These are phyloP conservation scores for Eupsilia transversa DNA, from an alignment of 2,888 invertebrate species.

Conservation along the genomic window DNA sequence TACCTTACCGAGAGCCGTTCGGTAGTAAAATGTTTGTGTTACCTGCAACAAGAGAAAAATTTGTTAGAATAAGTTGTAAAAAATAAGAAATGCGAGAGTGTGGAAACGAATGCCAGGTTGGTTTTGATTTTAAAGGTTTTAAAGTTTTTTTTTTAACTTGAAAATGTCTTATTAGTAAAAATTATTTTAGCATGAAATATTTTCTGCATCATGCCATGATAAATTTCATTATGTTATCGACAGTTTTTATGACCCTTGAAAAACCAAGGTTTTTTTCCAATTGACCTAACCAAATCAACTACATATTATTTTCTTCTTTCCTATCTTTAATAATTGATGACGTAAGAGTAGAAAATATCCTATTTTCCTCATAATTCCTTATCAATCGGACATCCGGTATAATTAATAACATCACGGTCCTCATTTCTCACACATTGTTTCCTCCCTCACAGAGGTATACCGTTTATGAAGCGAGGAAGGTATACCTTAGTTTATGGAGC, in stretches of 20 bases:
- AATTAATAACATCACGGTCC: constrained; percentile 41
- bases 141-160: no score
- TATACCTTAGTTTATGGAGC: constrained; percentile 18
- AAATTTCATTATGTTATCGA: no score
- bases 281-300: neutral
- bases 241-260: neutral
- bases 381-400: constrained; percentile 38
- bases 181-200: no score
- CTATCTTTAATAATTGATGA: neutral
- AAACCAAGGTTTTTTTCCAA: neutral
- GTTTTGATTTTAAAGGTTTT: no score
- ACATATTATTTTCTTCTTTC: neutral
- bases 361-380: constrained; percentile 21
- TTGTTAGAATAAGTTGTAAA: constrained; percentile 21
- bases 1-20: constrained; percentile 37
- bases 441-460: constrained; percentile 25
- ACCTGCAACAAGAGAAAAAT: constrained; percentile 57
- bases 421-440: constrained; percentile 51
- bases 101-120: no score
- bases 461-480: neutral
- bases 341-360: constrained; percentile 3
- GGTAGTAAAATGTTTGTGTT: constrained; percentile 13
- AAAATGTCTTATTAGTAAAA: no score
- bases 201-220: no score
- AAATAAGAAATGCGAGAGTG: neutral